Evolutionary conservation across 2,797 vertebrate genomes (phyloP), one percentile per base, ranked within the genome.

Genomic region (Sarcoramphus papa): DNA sequence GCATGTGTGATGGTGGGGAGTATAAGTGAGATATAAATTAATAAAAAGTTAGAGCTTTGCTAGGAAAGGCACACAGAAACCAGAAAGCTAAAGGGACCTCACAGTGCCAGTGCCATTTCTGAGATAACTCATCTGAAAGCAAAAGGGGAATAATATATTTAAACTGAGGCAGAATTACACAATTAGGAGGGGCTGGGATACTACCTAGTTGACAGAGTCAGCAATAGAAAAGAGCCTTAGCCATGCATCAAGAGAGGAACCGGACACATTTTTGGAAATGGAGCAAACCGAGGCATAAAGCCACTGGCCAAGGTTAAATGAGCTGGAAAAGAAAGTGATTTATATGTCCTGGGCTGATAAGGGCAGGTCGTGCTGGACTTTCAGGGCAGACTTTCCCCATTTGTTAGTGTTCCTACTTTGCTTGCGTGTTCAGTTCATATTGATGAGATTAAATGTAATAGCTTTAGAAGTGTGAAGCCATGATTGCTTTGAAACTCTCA

Each of bases 321-420:
- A 93, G 75, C 75, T 92, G 84, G 94, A 94, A 93, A 97, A 85
- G 33, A 88, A 92, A 76, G 47, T 88, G 69, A 95, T 94, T 96
- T 84, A 85, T 88, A 25, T 30, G 24, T 78, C n/a, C 63, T 93
- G 69, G 21, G 40, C 73, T 93, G 94, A 91, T 85, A 93, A 82
- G 37, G 31, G 48, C 60, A 93, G 83, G 51, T 92, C 70, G 79
- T 85, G 48, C 70, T 87, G 68, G 17, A 35, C 40, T 89, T 85
- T 85, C 69, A 81, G 75, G 50, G 73, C 41, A 83, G 73, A 83
- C 21, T 67, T 95, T 53, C 22, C 45, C n/a, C 14, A 74, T 89
- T 94, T 92, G 43, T 74, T 74, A 67, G 27, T 74, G 64, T 70
- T 93, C 43, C 45, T 92, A 30, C 35, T 20, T 48, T 60, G 73